Evolutionary conservation across 2,113 vertebrate species (phyloP), one percentile per base, ranked within the genome.

Genomic region (Calidris pygmaea): DNA sequence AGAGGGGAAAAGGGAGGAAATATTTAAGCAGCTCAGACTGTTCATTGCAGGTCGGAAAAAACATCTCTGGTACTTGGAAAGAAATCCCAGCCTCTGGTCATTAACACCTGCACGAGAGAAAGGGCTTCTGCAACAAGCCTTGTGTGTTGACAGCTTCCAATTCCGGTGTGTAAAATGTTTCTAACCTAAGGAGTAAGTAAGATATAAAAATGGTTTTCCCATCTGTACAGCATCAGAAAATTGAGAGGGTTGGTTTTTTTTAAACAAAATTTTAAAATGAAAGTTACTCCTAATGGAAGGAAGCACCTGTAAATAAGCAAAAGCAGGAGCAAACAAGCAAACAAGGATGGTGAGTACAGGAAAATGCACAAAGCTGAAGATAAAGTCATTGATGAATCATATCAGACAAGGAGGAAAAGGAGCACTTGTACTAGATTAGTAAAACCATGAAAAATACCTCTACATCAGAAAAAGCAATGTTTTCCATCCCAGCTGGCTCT

Each of bases 61-160:
- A 3, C 29, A 27, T 7, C 72, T 58, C 26, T 4, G 0, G 4
- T 5, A 5, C 0, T 3, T 20, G 34, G 68, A 45, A 29, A 39
- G 60, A 6, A 16, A 11, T 41, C 27, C 4, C 32, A 50, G 16
- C 39, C 17, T 23, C 30, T 23, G 2, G 9, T 20, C 23, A 24
- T 20, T 7, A 60, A 27, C 62, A 14, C 1, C 3, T 18, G 12
- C 17, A 5, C 3, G 24, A 39, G 43, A 26, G 43, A 24, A 45
- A 19, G 50, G 32, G 4, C 47, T 63, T 34, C 45, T 53, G 59
- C 66, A n/a, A 12, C 65, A 27, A 3, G 8, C 3, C 59, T 13
- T 15, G 3, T 3, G 15, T 34, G 41, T 23, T 4, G 0, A 7
- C 52, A 82, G 39, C n/a, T 72, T 55, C 70, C 71, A 43, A 0